Conservation (phyloP, 2,113 vertebrate species). For the Sapajus apella region DNA sequence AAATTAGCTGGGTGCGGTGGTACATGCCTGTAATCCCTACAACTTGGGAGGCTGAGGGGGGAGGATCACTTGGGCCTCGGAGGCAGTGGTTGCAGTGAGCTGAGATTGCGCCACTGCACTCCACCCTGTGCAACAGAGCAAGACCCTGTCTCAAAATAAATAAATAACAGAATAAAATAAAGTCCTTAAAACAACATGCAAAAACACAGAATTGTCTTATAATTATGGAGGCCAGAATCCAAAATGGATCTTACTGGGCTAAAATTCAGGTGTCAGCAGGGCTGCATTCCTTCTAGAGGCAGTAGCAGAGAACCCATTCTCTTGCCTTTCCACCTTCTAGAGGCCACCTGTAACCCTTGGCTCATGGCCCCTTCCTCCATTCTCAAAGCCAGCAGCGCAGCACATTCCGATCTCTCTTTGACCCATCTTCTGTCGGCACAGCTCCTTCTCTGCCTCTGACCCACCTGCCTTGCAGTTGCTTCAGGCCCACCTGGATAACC, state of each 20-base stretch:
- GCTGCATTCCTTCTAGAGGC: neutral
- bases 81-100: neutral
- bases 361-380: neutral
- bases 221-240: neutral
- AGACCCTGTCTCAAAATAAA: neutral
- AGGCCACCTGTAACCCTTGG: neutral
- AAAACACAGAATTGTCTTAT: neutral
- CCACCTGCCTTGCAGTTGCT: neutral
- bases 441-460: neutral
- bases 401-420: neutral
- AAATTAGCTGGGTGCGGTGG: neutral
- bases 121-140: neutral
- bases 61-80: neutral
- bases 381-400: neutral
- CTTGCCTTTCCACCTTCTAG: neutral
- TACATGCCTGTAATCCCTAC: neutral
- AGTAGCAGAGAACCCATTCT: neutral
- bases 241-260: neutral
- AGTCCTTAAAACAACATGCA: neutral
- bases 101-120: neutral
- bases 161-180: neutral
- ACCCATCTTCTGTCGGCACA: rapidly evolving
- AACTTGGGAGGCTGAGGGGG: neutral
- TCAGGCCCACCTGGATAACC: neutral
- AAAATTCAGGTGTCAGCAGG: neutral